These are phyloP conservation scores for Epinotia demarniana DNA, from an alignment of 2,888 invertebrate species.

Conservation along the genomic window DNA sequence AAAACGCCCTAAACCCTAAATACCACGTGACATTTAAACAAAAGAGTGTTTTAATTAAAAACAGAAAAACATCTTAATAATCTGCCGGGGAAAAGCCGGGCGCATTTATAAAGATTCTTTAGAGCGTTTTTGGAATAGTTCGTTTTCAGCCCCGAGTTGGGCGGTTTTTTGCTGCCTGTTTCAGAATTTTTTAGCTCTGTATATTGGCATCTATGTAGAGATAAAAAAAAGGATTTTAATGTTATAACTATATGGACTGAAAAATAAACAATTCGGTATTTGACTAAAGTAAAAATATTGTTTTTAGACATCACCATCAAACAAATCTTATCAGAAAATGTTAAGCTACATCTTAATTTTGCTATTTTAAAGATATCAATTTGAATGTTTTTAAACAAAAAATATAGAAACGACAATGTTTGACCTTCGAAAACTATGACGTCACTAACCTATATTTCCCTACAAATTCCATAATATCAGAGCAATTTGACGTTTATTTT, in stretches of 20 bases:
- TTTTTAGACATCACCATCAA: too few relatives aligned
- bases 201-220: neutral
- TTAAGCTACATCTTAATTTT: too few relatives aligned
- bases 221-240: neutral
- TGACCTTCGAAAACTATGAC: too few relatives aligned
- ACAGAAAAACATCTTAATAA: constrained; percentile 13
- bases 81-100: neutral
- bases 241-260: neutral
- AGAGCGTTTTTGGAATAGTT: constrained; percentile 14
- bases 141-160: neutral
- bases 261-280: neutral
- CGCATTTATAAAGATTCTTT: constrained; percentile 2
- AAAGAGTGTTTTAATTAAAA: constrained; percentile 29
- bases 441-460: too few relatives aligned
- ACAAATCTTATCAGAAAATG: too few relatives aligned
- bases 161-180: neutral
- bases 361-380: too few relatives aligned
- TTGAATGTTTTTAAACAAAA: too few relatives aligned
- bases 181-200: neutral
- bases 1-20: constrained; percentile 1
- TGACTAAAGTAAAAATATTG: too few relatives aligned
- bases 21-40: constrained; percentile 21
- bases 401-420: too few relatives aligned
- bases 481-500: too few relatives aligned
- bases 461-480: too few relatives aligned